A percentile compares a stretch with the other conserved stretches of the same genome.
Evolutionary conservation across 1,140 invertebrate genomes (phyloP).

Genomic region (Dysdera silvatica): DNA sequence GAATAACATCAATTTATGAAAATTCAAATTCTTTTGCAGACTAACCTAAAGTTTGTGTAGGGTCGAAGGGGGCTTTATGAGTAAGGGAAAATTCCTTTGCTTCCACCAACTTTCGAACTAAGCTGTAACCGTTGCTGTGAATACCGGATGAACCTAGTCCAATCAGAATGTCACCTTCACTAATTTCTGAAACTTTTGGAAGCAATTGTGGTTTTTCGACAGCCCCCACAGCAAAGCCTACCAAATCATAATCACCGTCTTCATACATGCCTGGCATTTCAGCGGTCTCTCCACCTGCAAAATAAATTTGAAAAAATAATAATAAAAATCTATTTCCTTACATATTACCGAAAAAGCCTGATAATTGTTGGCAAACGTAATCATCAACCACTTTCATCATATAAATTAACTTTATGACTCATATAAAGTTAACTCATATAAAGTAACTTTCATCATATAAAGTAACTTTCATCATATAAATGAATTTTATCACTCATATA

Average conservation of each 20-base stretch:
- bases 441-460: no score
- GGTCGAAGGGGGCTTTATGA: slow-evolving; percentile 69
- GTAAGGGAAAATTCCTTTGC: slow-evolving; percentile 53
- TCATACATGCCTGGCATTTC: slow-evolving; percentile 92
- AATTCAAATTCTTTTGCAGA: neutral
- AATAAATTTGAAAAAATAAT: slow-evolving; percentile 3
- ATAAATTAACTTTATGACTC: no score
- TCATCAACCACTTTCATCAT: no score
- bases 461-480: no score
- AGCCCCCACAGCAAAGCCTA: slow-evolving; percentile 89
- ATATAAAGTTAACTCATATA: no score
- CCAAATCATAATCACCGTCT: slow-evolving; percentile 72
- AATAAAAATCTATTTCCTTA: neutral
- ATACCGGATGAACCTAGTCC: slow-evolving; percentile 80
- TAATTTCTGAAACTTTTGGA: slow-evolving; percentile 61
- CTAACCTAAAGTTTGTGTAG: slow-evolving; percentile 48
- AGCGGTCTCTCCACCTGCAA: slow-evolving; percentile 83
- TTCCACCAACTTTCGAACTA: slow-evolving; percentile 77
- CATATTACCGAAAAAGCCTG: neutral
- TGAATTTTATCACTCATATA: no score
- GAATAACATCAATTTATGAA: slow-evolving; percentile 28
- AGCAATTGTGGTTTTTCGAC: slow-evolving; percentile 68
- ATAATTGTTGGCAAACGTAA: no score
- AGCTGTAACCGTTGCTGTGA: slow-evolving; percentile 93
- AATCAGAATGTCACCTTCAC: slow-evolving; percentile 70